These are phyloP conservation scores for Arctocebus calabarensis DNA, from an alignment of 2,797 vertebrate genomes.

Conservation along the genomic window DNA sequence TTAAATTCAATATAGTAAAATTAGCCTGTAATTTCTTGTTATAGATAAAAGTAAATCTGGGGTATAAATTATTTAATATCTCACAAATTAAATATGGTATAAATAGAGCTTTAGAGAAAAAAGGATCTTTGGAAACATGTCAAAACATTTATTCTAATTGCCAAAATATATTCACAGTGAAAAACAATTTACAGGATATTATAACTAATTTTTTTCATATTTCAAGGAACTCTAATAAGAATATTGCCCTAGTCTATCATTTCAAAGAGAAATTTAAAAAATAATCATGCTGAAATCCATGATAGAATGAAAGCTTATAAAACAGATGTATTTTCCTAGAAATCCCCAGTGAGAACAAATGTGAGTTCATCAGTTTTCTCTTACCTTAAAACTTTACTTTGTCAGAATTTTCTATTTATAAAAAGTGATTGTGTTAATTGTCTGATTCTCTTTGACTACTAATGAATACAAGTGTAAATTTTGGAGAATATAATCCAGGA, in stretches of 20 bases:
- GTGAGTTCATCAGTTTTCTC: slow-evolving; percentile 47
- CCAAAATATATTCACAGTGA: slow-evolving; percentile 42
- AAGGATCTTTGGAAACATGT: slow-evolving; percentile 32
- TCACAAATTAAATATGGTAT: slow-evolving; percentile 55
- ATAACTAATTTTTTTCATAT: slow-evolving; percentile 56
- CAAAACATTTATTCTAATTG: slow-evolving; percentile 42
- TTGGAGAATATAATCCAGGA: neutral
- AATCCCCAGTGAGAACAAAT: slow-evolving; percentile 35
- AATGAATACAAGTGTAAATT: neutral
- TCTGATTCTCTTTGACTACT: neutral
- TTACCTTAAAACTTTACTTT: slow-evolving; percentile 49
- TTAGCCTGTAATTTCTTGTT: slow-evolving; percentile 45
- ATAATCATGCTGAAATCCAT: neutral
- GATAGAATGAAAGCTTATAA: slow-evolving; percentile 46
- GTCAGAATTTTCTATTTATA: slow-evolving; percentile 41
- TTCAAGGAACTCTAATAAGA: slow-evolving; percentile 8
- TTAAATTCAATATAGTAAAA: slow-evolving; percentile 59
- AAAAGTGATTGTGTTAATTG: slow-evolving; percentile 28
- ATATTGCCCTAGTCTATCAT: neutral
- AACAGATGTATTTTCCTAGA: slow-evolving; percentile 54
- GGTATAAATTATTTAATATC: slow-evolving; percentile 41
- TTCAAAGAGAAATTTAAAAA: slow-evolving; percentile 44
- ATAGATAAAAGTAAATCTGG: slow-evolving; percentile 40
- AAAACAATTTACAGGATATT: slow-evolving; percentile 41
- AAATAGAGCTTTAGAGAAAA: slow-evolving; percentile 42